Evolutionary conservation across 2,888 invertebrate genomes (phyloP).

Genomic region (Miltochrista miniata): DNA sequence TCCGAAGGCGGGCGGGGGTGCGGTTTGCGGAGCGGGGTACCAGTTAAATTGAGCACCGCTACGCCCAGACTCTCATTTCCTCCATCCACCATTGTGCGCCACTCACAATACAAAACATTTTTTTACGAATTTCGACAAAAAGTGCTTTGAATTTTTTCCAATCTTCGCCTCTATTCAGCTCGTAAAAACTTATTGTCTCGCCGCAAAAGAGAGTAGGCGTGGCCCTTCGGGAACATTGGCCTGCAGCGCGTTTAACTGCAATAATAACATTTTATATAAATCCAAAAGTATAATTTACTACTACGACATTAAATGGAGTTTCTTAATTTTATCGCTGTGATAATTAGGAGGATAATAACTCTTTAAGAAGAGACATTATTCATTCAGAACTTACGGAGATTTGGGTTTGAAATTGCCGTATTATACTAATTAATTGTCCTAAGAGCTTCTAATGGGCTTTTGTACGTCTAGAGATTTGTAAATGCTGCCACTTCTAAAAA

Average conservation of each 20-base stretch:
- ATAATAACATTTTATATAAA: slow-evolving; percentile 55
- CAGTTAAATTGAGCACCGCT: slow-evolving; percentile 79
- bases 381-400: slow-evolving; percentile 74
- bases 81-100: slow-evolving; percentile 77
- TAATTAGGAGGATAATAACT: slow-evolving; percentile 76
- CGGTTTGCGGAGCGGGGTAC: slow-evolving; percentile 49
- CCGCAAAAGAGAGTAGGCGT: slow-evolving; percentile 61
- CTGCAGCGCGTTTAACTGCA: slow-evolving; percentile 48
- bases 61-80: slow-evolving; percentile 82
- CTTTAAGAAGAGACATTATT: slow-evolving; percentile 76
- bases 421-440: slow-evolving; percentile 81
- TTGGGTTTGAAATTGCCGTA: slow-evolving; percentile 76
- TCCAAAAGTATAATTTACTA: slow-evolving; percentile 60
- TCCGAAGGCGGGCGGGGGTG: slow-evolving; percentile 20
- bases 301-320: slow-evolving; percentile 56
- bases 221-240: slow-evolving; percentile 37
- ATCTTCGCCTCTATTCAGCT: slow-evolving; percentile 79
- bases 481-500: slow-evolving; percentile 41
- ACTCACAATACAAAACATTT: slow-evolving; percentile 83
- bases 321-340: slow-evolving; percentile 72
- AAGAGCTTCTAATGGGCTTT: slow-evolving; percentile 69
- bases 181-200: slow-evolving; percentile 76
- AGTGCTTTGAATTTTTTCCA: slow-evolving; percentile 81
- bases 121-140: slow-evolving; percentile 81
- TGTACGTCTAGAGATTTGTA: slow-evolving; percentile 65